A percentile compares a stretch with the other conserved stretches of the same genome.
These are phyloP conservation scores for Lophius americanus DNA, from an alignment of 2,797 vertebrate genomes.

Conservation along the genomic window DNA sequence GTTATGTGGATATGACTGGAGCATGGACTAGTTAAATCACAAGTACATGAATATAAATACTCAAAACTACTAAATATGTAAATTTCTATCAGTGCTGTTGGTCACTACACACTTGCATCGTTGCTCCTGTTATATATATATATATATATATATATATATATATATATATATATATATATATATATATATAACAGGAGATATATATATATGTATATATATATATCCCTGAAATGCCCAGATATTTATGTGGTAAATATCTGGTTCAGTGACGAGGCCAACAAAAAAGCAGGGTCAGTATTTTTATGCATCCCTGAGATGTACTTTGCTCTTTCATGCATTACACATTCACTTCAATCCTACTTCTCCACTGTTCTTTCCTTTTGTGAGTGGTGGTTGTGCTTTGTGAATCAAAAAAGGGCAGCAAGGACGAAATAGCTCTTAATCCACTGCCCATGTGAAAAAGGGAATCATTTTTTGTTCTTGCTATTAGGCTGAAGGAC, in stretches of 20 bases:
- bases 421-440: slow-evolving; percentile 19
- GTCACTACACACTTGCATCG: too few relatives aligned
- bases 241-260: slow-evolving; percentile 39
- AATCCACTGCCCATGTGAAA: slow-evolving; percentile 35
- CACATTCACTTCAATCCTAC: slow-evolving; percentile 9
- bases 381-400: slow-evolving; percentile 13
- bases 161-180: too few relatives aligned
- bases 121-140: background rate
- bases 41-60: background rate
- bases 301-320: slow-evolving; percentile 23
- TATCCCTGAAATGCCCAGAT: slow-evolving; percentile 23
- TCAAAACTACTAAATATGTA: too few relatives aligned
- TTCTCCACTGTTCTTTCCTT: slow-evolving; percentile 10
- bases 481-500: slow-evolving; percentile 43
- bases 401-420: slow-evolving; percentile 37
- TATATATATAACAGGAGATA: too few relatives aligned
- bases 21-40: background rate
- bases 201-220: too few relatives aligned
- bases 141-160: background rate
- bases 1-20: too few relatives aligned
- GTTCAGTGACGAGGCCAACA: slow-evolving; percentile 17
- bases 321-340: slow-evolving; percentile 23
- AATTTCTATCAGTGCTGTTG: slow-evolving; percentile 4
- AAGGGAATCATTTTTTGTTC: slow-evolving; percentile 44
- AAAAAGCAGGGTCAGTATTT: slow-evolving; percentile 11